Conservation (phyloP, 1,140 invertebrate genomes). For the Battus philenor region DNA sequence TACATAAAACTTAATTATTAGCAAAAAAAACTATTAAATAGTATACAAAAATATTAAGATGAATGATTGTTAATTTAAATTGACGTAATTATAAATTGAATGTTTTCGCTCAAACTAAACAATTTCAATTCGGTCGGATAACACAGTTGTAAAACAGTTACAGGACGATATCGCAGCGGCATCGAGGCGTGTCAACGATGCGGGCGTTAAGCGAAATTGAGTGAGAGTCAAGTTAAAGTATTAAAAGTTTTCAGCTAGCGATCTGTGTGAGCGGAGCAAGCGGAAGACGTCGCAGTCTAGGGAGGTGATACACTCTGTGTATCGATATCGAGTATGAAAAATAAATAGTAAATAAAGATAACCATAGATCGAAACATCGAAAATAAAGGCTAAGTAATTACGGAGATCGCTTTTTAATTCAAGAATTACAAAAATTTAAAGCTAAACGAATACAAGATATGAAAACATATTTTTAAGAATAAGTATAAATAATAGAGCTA, state of each 20-base stretch:
- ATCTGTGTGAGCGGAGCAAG: conserved; percentile 49
- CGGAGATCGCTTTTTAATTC: too few relatives aligned
- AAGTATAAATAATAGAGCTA: too few relatives aligned
- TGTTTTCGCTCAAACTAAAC: not conserved
- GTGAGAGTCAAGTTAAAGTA: conserved; percentile 73
- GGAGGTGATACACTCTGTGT: conserved; percentile 9
- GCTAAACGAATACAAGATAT: too few relatives aligned
- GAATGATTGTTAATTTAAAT: too few relatives aligned
- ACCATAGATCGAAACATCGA: too few relatives aligned
- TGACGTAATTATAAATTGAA: too few relatives aligned
- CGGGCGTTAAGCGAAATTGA: conserved; percentile 65
- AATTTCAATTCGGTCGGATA: not conserved
- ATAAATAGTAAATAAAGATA: not conserved
- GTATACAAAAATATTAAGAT: too few relatives aligned
- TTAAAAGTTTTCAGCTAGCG: conserved; percentile 71
- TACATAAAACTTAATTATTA: too few relatives aligned
- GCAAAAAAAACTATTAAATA: too few relatives aligned
- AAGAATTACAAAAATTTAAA: too few relatives aligned
- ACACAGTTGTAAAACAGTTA: not conserved
- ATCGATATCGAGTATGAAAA: conserved; percentile 22
- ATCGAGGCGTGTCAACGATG: conserved; percentile 54
- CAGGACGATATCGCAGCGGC: conserved; percentile 14
- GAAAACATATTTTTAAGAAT: too few relatives aligned
- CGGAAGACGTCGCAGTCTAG: conserved; percentile 26
- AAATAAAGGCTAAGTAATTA: too few relatives aligned